Evolutionary conservation across 2,888 invertebrate genomes (phyloP), one percentile per base, ranked within the genome.

Genomic region (Onthophagus sagittarius): DNA sequence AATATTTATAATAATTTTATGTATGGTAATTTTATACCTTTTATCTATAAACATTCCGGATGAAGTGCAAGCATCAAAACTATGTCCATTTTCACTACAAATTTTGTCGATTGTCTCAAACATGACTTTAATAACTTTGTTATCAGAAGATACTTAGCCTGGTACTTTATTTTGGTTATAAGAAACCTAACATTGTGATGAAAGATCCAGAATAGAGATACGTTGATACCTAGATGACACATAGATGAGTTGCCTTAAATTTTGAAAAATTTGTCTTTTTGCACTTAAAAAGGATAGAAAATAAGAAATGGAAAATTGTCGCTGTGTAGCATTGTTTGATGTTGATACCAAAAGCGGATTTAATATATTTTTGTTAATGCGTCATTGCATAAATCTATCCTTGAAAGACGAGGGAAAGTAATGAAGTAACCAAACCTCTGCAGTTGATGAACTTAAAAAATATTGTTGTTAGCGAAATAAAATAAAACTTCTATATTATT

Each of bases 111-210:
- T 90, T 67, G 79, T 88, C 33, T 82, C 86, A 70, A 85, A 86
- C 86, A 79, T 88, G 39, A 78, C 84, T 71, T 79, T 91, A 72
- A 86, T 88, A 1, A 88, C 89, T 2, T 89, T 89, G 14, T 83
- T 90, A 67, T 81, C 91, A 14, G 81, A 88, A 4, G 88, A 88
- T 78, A 89, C 90, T 63, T 90, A 90, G 89, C 88, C 89, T 39
- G 89, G 90, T 31, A 86, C 90, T 64, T 83, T 89, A 5, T 86
- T 90, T 69, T 90, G 90, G 85, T 86, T 89, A 74, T 84, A 87
- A 74, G 1, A 79, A 79, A 65, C 78, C 77, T 62, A 75, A 78
- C n/a, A 72, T 79, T 72, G 78, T 80, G 74, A 70, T 80, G 76
- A 73, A 79, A 5, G 75, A 77, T 69, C 73, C 79, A 5, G 74